phyloP scores from a whole-genome alignment of 2,797 vertebrate genomes.

The Gila robusta region DNA sequence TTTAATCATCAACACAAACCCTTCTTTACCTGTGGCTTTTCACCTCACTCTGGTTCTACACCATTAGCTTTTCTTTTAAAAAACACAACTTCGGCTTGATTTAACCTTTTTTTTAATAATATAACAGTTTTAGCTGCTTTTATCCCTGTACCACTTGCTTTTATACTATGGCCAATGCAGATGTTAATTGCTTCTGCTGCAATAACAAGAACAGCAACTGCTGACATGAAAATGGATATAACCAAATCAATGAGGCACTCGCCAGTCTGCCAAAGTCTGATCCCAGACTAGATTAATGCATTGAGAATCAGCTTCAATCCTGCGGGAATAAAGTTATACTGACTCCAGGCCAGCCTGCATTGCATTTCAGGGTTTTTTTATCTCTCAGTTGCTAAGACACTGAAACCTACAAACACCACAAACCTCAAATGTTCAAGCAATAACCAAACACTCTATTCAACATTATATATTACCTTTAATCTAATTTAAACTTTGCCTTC shows the following conservation, averaged over 20 bases:
- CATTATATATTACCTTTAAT: neutral
- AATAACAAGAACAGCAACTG: constrained; percentile 16
- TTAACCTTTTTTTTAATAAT: neutral
- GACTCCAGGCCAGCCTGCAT: neutral
- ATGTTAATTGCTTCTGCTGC: constrained; percentile 27
- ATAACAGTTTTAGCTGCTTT: neutral
- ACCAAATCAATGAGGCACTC: constrained; percentile 46
- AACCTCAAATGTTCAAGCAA: neutral
- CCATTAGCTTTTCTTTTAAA: neutral
- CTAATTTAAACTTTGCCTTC: neutral
- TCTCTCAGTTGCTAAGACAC: neutral
- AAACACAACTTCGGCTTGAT: constrained; percentile 1
- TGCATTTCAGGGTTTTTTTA: neutral
- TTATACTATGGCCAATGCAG: neutral
- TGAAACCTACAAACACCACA: neutral
- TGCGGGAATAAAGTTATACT: neutral
- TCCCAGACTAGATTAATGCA: constrained; percentile 44
- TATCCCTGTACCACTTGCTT: constrained; percentile 3
- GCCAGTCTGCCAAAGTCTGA: constrained; percentile 28
- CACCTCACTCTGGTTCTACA: neutral
- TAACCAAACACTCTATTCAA: neutral
- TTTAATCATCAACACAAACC: constrained; percentile 19
- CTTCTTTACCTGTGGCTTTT: neutral
- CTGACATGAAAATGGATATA: constrained; percentile 45
- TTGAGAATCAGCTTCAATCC: constrained; percentile 15